Base-by-base conservation (phyloP, 2,113 vertebrate genomes). In the Hyperoodon ampullatus region DNA sequence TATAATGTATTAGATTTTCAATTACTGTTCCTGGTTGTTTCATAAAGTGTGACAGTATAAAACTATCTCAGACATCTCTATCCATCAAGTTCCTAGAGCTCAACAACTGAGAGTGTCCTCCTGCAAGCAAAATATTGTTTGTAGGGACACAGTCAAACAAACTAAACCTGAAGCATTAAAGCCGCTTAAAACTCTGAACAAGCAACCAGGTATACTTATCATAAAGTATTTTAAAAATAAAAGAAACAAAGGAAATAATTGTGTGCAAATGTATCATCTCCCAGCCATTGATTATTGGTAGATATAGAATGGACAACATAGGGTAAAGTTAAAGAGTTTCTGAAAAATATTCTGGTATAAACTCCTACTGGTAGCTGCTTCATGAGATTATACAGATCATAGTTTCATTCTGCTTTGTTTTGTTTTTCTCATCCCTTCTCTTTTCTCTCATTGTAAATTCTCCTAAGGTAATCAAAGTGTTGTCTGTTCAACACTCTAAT, bases 1-100 rank as follows among this genome's bases (percentile, higher is more conserved):
- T 78, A 68, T 80, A 92, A 95, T 87, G 72, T 87, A 26, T 93
- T 93, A 81, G 74, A 75, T 63, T 96, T 85, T 92, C 92, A 98
- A 88, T 97, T 97, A 95, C 55, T 77, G 26, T 33, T 72, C 58
- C 28, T 44, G 58, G 8, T 44, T 65, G 28, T 93, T 93, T 74
- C 83, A 71, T 75, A 84, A 86, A 80, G 28, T 14, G 0, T 80
- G n/a, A 58, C 75, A 50, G 14, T 81, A 83, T 55, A 86, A 93
- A 92, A 33, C 82, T 85, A 23, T 92, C 89, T 80, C 18, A 1
- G 12, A 60, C 33, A 88, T 89, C 35, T 96, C 55, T 70, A 61
- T 83, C 58, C 50, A 44, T 75, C 13, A 66, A 71, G 44, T 81
- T 84, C 18, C 47, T 33, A 53, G 42, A 80, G 78, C 21, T 81